Conservation (phyloP, 1,140 invertebrate genomes). For the Pentalonia nigronervosa region DNA sequence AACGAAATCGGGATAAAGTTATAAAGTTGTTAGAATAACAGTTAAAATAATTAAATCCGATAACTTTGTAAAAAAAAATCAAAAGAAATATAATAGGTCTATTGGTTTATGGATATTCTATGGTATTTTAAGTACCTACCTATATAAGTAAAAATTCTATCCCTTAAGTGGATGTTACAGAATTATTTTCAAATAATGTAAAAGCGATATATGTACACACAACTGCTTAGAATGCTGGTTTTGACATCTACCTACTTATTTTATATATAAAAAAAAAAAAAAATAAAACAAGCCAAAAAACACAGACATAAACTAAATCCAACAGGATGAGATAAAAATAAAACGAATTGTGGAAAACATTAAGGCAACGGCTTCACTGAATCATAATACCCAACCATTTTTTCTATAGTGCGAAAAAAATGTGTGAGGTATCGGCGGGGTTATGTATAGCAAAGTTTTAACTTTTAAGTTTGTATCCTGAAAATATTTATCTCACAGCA, state of each 20-base stretch:
- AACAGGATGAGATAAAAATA: not conserved
- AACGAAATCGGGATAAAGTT: not conserved
- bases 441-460: not conserved
- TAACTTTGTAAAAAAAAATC: not conserved
- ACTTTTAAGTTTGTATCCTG: not conserved
- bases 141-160: too few species aligned
- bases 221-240: not conserved
- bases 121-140: not conserved
- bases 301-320: not conserved
- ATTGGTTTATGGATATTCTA: not conserved
- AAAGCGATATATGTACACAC: not conserved
- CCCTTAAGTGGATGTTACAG: too few species aligned
- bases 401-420: not conserved
- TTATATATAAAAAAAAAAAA: too few species aligned
- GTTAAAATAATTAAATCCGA: too few species aligned
- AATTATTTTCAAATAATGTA: not conserved
- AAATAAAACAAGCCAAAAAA: not conserved
- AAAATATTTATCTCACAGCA: not conserved
- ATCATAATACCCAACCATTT: not conserved
- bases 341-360: not conserved
- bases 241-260: conserved; percentile 4
- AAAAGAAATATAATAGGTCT: not conserved
- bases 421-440: not conserved
- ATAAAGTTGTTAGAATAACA: not conserved
- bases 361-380: not conserved